phyloP scores from a whole-genome alignment of 2,888 invertebrate species.

The Spodoptera exigua region DNA sequence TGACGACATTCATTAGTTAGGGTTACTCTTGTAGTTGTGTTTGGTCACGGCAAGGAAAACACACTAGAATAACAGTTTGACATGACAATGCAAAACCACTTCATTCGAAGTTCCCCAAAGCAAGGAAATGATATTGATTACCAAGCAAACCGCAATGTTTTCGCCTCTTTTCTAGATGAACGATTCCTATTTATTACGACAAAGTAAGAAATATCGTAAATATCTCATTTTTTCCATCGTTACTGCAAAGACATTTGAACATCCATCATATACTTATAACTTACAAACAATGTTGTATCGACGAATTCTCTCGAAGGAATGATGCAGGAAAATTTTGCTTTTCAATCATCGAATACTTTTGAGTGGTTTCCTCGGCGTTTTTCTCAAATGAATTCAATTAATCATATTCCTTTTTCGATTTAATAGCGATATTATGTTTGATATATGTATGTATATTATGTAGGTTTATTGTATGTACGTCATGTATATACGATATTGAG shows the following conservation, averaged over 20 bases:
- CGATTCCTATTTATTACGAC: too few species aligned
- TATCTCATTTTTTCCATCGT: slow-evolving; percentile 4
- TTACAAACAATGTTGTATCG: slow-evolving; percentile 21
- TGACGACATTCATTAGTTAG: slow-evolving; percentile 64
- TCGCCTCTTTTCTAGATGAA: too few species aligned
- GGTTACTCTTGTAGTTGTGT: slow-evolving; percentile 37
- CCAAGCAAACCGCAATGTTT: too few species aligned
- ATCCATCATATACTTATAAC: slow-evolving; percentile 10
- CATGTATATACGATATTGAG: slow-evolving; percentile 24
- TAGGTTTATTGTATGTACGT: not conserved
- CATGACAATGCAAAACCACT: not conserved
- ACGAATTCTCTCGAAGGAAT: slow-evolving; percentile 8
- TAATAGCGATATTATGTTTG: slow-evolving; percentile 3
- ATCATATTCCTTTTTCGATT: slow-evolving; percentile 37
- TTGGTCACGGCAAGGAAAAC: slow-evolving; percentile 19
- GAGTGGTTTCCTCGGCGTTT: slow-evolving; percentile 22
- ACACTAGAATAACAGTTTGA: slow-evolving; percentile 21
- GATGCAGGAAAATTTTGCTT: slow-evolving; percentile 7
- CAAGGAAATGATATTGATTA: too few species aligned
- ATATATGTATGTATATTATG: slow-evolving; percentile 2
- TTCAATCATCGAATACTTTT: slow-evolving; percentile 23
- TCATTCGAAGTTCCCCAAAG: too few species aligned
- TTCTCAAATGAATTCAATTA: slow-evolving; percentile 34
- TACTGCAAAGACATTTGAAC: slow-evolving; percentile 12
- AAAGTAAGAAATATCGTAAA: too few species aligned